Conservation (phyloP, 1,140 invertebrate species). For the Caenorhabditis brenneri region DNA sequence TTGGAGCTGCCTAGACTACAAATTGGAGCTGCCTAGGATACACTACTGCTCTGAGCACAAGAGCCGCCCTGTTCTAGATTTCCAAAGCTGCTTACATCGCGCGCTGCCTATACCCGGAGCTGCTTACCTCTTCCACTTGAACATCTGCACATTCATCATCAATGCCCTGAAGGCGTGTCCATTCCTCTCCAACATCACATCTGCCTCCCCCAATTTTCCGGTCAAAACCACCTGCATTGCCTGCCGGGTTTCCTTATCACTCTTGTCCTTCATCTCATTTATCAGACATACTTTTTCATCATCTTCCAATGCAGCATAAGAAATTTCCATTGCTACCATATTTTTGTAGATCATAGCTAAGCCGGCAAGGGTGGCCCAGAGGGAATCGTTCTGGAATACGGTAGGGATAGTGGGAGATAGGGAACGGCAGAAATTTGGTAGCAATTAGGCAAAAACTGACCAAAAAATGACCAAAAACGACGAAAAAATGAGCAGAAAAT, state of each 20-base stretch:
- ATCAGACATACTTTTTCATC: conserved; percentile 89
- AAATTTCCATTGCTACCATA: conserved; percentile 85
- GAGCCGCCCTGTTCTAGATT: no score
- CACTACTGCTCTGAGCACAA: no score
- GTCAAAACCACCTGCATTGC: conserved; percentile 83
- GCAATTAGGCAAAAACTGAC: no score
- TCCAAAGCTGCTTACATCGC: no score
- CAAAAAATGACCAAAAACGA: background rate
- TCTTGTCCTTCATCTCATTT: conserved; percentile 79
- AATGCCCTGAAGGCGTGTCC: conserved; percentile 81
- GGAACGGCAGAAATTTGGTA: no score
- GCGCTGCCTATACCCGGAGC: no score
- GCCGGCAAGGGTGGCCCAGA: conserved; percentile 89
- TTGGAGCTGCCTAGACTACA: no score
- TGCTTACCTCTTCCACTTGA: conserved; percentile 83
- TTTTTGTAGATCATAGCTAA: conserved; percentile 82
- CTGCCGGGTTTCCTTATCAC: conserved; percentile 76
- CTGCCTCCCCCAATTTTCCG: conserved; percentile 79
- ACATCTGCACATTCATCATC: conserved; percentile 81
- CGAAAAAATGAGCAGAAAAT: background rate
- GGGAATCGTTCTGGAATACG: conserved; percentile 77
- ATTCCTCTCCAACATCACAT: conserved; percentile 82
- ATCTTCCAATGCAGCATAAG: conserved; percentile 87
- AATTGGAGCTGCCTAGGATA: no score
- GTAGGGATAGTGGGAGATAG: no score